phyloP scores from a whole-genome alignment of 2,888 invertebrate species.

The Zelleria hepariella region DNA sequence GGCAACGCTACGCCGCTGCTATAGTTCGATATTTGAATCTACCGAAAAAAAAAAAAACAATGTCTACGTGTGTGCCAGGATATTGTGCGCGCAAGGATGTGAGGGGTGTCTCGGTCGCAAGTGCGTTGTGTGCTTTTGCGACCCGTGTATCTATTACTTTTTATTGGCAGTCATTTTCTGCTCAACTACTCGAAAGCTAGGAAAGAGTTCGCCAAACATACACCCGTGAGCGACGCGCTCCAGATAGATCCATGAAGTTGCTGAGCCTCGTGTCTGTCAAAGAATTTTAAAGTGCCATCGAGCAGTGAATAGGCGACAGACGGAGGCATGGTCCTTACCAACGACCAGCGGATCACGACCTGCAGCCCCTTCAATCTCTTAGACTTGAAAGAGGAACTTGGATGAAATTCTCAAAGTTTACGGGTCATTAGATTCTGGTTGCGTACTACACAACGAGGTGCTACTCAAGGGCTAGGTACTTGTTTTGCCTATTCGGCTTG shows the following conservation, averaged over 20 bases:
- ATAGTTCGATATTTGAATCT: background rate
- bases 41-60: background rate
- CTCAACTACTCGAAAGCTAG: background rate
- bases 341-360: conserved; percentile 2
- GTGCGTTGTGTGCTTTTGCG: too few species aligned
- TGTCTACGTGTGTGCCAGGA: background rate
- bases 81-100: background rate
- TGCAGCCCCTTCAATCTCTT: background rate
- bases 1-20: background rate
- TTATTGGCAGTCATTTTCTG: background rate
- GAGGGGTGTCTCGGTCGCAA: conserved; percentile 12
- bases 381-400: background rate
- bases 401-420: background rate
- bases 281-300: conserved; percentile 60
- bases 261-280: conserved; percentile 41
- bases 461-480: conserved; percentile 31
- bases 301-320: conserved; percentile 38
- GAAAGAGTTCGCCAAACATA: background rate
- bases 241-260: conserved; percentile 1
- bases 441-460: conserved; percentile 40
- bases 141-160: too few species aligned
- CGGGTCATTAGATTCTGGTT: conserved; percentile 1
- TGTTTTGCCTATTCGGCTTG: conserved; percentile 14
- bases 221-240: background rate
- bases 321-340: conserved; percentile 38